Evolutionary conservation across 2,888 invertebrate genomes (phyloP), one percentile per base, ranked within the genome.

Genomic region (Tenthredo mesomela): DNA sequence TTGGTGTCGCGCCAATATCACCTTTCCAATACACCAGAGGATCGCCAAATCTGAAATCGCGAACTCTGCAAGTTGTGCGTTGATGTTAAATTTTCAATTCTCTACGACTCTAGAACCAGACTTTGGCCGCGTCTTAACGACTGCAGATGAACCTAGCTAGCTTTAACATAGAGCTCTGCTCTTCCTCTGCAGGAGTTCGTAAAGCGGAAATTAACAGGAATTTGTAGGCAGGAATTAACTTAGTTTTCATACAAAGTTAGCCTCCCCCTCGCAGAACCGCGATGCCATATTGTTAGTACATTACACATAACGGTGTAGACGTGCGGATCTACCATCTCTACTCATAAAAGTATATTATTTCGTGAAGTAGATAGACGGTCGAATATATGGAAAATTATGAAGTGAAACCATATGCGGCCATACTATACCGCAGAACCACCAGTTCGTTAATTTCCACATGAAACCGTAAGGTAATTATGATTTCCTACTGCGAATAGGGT

Each of bases 391-490:
- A 67, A 67, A 67, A 67, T 67, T 18, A 67, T 33, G 67, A 18
- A 67, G 67, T 18, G 7, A 67, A 67, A 67, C 18, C 47, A 47
- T 43, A 43, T 18, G 21, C 67, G 3, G 67, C 33, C 15, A 10
- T 33, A 33, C 67, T 33, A 12, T 61, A 29, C 10, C 70, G 70
- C 70, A 18, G 70, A 25, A 43, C 4, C 47, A 9, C n/a, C 25
- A 47, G 50, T 54, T 54, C 18, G 50, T 77, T 54, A 77, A 47
- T 54, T 77, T 54, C 50, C 77, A 47, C 77, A 50, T 33, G 50
- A 54, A 61, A 61, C 82, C 71, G 82, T 70, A 40, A 58, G 84
- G 82, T 85, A 85, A 85, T 85, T 85, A 85, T 61, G 58, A 80
- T 83, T 85, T 85, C 58, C 82, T 80, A 37, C 58, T 50, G 15